These are phyloP conservation scores for Leuctra nigra DNA, from an alignment of 2,888 invertebrate species.

Conservation along the genomic window DNA sequence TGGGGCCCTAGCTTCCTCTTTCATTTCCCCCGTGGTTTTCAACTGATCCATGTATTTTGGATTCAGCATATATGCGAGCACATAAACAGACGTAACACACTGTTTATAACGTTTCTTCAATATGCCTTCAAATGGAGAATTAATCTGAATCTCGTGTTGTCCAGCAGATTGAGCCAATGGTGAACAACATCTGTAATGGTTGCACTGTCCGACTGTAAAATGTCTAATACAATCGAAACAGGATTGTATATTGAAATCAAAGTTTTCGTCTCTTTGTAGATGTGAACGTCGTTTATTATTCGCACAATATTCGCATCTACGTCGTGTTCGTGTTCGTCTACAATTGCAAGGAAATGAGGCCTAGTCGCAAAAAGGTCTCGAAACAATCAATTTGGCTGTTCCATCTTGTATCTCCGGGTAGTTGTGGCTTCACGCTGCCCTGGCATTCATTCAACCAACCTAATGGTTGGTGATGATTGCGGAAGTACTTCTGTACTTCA, in stretches of 20 bases:
- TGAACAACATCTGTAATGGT: not conserved
- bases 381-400: not conserved
- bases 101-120: not conserved
- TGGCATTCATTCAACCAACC: constrained; percentile 7
- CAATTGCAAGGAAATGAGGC: not conserved
- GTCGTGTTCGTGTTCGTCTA: not conserved
- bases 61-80: not conserved
- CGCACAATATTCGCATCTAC: constrained; percentile 4
- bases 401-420: constrained; percentile 1
- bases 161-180: not conserved
- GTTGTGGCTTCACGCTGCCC: constrained; percentile 1
- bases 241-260: not conserved
- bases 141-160: not conserved
- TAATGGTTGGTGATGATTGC: constrained; percentile 3
- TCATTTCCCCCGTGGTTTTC: not conserved
- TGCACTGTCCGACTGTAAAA: not conserved
- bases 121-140: not conserved
- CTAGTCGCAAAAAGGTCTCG: not conserved
- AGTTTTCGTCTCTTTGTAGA: constrained; percentile 7
- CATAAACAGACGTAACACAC: not conserved
- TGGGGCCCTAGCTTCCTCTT: not conserved
- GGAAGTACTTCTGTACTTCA: not conserved
- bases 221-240: not conserved
- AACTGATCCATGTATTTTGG: not conserved
- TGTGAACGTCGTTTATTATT: not conserved